phyloP scores from a whole-genome alignment of 2,888 invertebrate species.

The Scaptomyza flava region DNA sequence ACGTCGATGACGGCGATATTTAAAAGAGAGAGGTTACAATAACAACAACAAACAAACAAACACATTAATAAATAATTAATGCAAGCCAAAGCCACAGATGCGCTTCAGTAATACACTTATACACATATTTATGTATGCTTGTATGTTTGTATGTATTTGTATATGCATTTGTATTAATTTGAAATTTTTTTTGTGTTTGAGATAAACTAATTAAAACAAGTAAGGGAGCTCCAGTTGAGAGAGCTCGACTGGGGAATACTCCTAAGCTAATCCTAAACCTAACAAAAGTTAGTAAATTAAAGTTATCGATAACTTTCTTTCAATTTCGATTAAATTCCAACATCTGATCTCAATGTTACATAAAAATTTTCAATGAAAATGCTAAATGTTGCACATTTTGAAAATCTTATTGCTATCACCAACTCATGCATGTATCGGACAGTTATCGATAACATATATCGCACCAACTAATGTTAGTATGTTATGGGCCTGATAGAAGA shows the following conservation, averaged over 20 bases:
- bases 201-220: constrained; percentile 1
- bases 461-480: no score
- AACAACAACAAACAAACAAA: constrained; percentile 3
- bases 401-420: no score
- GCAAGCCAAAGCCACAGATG: constrained; percentile 20
- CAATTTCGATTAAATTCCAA: no score
- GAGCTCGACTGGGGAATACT: background rate
- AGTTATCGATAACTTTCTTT: no score
- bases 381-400: no score
- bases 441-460: no score
- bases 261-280: no score
- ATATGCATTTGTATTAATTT: background rate
- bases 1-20: constrained; percentile 7
- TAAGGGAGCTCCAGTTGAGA: background rate
- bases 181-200: background rate
- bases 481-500: no score
- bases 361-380: no score
- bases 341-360: no score
- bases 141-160: background rate
- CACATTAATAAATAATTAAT: constrained; percentile 29
- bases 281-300: no score
- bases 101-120: background rate
- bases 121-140: background rate
- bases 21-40: constrained; percentile 41
- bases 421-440: no score